Conservation (phyloP, 2,113 vertebrate genomes). For the Pontoporia blainvillei region DNA sequence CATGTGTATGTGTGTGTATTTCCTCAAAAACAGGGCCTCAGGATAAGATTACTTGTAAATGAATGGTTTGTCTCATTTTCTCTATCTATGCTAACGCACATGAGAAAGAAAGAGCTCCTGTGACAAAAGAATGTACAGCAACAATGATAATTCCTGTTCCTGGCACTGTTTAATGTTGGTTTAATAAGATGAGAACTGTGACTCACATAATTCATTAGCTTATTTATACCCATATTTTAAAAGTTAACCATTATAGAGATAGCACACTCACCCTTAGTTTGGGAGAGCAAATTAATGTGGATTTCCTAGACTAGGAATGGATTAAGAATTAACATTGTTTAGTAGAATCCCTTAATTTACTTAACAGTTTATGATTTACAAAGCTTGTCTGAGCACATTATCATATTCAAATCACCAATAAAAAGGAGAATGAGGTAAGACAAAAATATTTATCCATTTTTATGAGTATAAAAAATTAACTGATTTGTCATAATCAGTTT, state of each 20-base stretch:
- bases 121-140: not conserved
- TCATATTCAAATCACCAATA: not conserved
- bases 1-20: not conserved
- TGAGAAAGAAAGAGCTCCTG: not conserved
- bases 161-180: not conserved
- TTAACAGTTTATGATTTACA: not conserved
- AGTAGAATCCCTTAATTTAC: not conserved
- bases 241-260: not conserved
- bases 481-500: not conserved
- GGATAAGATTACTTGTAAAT: not conserved
- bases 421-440: not conserved
- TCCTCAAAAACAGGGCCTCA: not conserved
- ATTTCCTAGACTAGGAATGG: not conserved
- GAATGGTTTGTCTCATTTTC: not conserved
- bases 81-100: not conserved
- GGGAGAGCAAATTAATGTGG: not conserved
- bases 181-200: not conserved
- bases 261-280: not conserved
- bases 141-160: not conserved
- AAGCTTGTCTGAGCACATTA: not conserved
- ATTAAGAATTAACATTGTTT: not conserved
- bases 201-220: not conserved
- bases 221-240: not conserved
- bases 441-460: not conserved
- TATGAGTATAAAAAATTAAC: not conserved